Base-by-base conservation (phyloP, 1,140 invertebrate genomes). In the Brachystomella parvula region DNA sequence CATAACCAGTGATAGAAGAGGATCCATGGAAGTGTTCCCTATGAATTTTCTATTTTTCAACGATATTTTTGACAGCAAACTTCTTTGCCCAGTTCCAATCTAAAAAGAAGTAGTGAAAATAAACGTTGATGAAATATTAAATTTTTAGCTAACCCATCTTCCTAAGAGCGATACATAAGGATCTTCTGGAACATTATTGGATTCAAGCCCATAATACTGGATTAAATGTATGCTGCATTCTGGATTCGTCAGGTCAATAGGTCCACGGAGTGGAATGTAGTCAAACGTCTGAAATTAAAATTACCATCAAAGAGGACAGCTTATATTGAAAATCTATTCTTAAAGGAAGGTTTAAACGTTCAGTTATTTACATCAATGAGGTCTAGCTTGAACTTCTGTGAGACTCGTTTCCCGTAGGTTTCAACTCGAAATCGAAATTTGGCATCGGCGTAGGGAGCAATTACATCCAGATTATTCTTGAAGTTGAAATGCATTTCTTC, bases 11-110 rank as follows among this genome's bases (percentile, higher is more conserved):
- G 93, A 89, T 0, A 98, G 80, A 71, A 92, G 88, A 0, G 94
- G 87, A 78, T 98, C 94, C 95, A 98, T 98, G 74, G 89, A 93
- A 0, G 95, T 98, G 76, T 97, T 98, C 3, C 93, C 94, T 75
- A 98, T 96, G 77, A 96, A 98, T 80, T 91, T 91, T 28, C 94
- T 82, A 31, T 84, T 88, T 79, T 71, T 71, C 30, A 71, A 47
- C 21, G 91, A 92, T 57, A 92, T 84, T 65, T 86, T 82, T 68
- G 84, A 80, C 35, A 95, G 89, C 28, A 88, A 78, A 69, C 89
- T 83, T 66, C 93, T 82, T 76, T 92, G 86, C 1, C 93, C 92
- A 79, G 89, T 85, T 33, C 84, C 82, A 75, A 92, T 78, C 90
- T 91, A 69, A 61, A 9, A 57, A 57, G 69, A 63, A 28, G 26